These are phyloP conservation scores for Myotis davidii DNA, from an alignment of 2,113 vertebrate genomes.

Conservation along the genomic window DNA sequence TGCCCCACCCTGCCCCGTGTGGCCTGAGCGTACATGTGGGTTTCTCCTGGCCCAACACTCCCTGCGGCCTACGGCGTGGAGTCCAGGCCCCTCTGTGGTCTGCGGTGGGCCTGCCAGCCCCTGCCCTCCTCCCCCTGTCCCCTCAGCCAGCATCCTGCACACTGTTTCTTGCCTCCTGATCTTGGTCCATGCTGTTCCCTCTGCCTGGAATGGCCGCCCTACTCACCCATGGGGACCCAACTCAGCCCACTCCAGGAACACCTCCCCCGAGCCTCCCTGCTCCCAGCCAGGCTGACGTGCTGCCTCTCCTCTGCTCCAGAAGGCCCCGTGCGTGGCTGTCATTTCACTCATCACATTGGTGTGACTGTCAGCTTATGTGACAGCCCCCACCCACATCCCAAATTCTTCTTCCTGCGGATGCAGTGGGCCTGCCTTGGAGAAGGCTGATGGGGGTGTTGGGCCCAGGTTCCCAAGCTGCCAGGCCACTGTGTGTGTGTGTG, in stretches of 20 bases:
- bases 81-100: not conserved
- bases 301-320: accelerated
- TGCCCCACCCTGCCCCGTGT: accelerated
- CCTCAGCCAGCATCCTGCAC: not conserved
- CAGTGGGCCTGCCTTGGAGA: not conserved
- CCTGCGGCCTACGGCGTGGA: not conserved
- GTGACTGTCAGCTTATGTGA: not conserved
- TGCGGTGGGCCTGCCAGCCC: not conserved
- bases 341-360: not conserved
- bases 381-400: accelerated
- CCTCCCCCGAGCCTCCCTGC: not conserved
- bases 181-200: not conserved
- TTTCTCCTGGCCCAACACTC: not conserved
- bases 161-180: not conserved
- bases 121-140: accelerated
- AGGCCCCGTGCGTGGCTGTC: not conserved
- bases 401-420: not conserved
- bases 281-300: not conserved
- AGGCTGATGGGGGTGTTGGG: accelerated
- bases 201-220: not conserved
- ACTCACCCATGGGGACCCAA: not conserved
- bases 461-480: not conserved
- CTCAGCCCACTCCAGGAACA: not conserved
- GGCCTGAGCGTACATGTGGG: not conserved
- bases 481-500: not conserved